Conservation (phyloP, 1,140 invertebrate species). For the Philotrypesis tridentata region DNA sequence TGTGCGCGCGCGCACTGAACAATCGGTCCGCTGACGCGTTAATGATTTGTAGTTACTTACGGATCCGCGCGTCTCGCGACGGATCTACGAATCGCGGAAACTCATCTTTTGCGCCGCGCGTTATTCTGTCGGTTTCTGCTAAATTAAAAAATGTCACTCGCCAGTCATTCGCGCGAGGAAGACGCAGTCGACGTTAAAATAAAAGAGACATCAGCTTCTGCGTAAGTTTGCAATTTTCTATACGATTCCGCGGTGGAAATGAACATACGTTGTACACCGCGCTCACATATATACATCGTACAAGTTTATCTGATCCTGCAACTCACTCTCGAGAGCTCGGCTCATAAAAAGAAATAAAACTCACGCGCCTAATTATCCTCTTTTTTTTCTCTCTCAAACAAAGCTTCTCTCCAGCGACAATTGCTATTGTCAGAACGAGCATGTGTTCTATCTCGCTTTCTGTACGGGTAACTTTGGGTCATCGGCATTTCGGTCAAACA, state of each 20-base stretch:
- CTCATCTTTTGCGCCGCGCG: neutral
- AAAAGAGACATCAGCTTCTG: neutral
- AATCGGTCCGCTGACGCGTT: neutral
- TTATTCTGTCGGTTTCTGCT: too few species aligned
- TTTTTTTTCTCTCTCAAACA: neutral
- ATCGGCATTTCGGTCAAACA: neutral
- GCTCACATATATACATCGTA: too few species aligned
- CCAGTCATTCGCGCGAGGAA: too few species aligned
- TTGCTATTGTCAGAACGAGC: neutral
- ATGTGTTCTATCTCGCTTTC: neutral
- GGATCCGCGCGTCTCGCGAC: neutral
- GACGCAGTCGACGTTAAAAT: too few species aligned
- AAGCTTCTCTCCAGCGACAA: neutral
- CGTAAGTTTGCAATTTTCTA: too few species aligned
- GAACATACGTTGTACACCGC: too few species aligned
- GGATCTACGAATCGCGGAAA: neutral
- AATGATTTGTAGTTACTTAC: neutral
- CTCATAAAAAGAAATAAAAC: too few species aligned
- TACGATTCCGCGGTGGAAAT: too few species aligned
- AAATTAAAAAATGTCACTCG: neutral
- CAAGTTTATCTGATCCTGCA: too few species aligned
- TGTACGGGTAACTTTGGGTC: neutral
- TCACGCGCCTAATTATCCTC: neutral
- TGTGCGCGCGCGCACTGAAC: neutral
- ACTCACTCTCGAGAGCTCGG: neutral